Conservation (phyloP, 1,140 invertebrate species). For the Doryteuthis pealeii region DNA sequence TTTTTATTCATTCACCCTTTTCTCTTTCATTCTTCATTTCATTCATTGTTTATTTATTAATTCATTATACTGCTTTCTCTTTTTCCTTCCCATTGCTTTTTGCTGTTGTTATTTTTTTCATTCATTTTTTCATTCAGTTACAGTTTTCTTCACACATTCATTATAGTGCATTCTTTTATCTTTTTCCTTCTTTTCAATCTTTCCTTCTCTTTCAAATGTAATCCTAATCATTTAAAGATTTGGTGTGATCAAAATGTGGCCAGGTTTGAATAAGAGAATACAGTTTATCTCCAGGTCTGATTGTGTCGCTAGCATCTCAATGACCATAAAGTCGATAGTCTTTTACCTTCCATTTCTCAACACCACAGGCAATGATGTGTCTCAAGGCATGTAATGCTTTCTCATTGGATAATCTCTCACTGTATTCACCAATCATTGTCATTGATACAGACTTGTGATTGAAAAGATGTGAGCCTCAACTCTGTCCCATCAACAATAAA, state of each 20-base stretch:
- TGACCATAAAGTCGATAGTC: constrained; percentile 41
- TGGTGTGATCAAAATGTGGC: constrained; percentile 52
- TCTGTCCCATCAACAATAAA: constrained; percentile 33
- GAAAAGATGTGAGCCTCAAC: constrained; percentile 32
- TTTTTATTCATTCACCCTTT: too few relatives aligned
- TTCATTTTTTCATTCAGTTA: too few relatives aligned
- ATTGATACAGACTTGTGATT: constrained; percentile 66
- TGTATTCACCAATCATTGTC: constrained; percentile 68
- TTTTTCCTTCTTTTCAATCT: too few relatives aligned
- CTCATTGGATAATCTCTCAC: constrained; percentile 27
- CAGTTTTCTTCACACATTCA: too few relatives aligned
- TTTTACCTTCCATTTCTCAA: constrained; percentile 26
- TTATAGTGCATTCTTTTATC: too few relatives aligned
- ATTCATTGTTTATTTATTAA: too few relatives aligned
- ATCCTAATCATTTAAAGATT: too few relatives aligned
- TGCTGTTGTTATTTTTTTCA: too few relatives aligned
- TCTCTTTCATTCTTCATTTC: too few relatives aligned
- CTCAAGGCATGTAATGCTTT: constrained; percentile 31
- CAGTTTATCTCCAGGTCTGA: constrained; percentile 50
- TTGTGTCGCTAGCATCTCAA: constrained; percentile 30
- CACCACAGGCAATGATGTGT: constrained; percentile 37
- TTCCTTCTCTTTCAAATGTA: too few relatives aligned
- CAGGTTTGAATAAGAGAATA: constrained; percentile 63
- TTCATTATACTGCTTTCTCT: too few relatives aligned
- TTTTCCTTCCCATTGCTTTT: too few relatives aligned